These are phyloP conservation scores for Danaus melanippus DNA, from an alignment of 1,140 invertebrate species.

Conservation along the genomic window DNA sequence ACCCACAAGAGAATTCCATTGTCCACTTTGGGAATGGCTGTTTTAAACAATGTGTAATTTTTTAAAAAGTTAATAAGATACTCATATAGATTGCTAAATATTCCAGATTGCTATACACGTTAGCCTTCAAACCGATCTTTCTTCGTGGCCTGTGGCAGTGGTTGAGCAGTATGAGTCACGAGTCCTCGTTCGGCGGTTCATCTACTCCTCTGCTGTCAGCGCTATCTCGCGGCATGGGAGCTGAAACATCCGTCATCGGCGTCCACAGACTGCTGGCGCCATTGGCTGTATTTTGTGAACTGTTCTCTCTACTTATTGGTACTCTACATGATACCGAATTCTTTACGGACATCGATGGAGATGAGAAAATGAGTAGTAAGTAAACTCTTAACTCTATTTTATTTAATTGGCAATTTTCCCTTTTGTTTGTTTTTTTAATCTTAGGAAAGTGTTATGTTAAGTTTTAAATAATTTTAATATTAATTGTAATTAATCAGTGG, in stretches of 20 bases:
- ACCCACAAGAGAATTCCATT: no score
- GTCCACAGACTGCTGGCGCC: slow-evolving; percentile 85
- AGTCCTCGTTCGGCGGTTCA: slow-evolving; percentile 77
- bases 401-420: no score
- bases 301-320: slow-evolving; percentile 86
- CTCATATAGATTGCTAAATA: background rate
- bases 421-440: no score
- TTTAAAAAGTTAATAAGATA: no score
- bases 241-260: slow-evolving; percentile 75
- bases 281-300: slow-evolving; percentile 87
- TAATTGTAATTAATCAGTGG: no score
- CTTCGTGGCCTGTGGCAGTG: slow-evolving; percentile 86
- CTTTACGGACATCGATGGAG: slow-evolving; percentile 66
- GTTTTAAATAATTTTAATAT: no score
- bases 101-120: slow-evolving; percentile 85
- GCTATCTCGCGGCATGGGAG: slow-evolving; percentile 77
- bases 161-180: slow-evolving; percentile 62
- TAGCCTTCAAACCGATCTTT: slow-evolving; percentile 89
- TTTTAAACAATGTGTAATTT: no score
- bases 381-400: background rate
- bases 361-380: slow-evolving; percentile 47
- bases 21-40: no score
- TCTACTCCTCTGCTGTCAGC: slow-evolving; percentile 79
- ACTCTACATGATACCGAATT: slow-evolving; percentile 94
- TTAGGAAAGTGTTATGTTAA: no score